Percentiles rank a stretch among this genome's conserved stretches.
phyloP scores from a whole-genome alignment of 2,888 invertebrate genomes.

The Brachyptera putata region DNA sequence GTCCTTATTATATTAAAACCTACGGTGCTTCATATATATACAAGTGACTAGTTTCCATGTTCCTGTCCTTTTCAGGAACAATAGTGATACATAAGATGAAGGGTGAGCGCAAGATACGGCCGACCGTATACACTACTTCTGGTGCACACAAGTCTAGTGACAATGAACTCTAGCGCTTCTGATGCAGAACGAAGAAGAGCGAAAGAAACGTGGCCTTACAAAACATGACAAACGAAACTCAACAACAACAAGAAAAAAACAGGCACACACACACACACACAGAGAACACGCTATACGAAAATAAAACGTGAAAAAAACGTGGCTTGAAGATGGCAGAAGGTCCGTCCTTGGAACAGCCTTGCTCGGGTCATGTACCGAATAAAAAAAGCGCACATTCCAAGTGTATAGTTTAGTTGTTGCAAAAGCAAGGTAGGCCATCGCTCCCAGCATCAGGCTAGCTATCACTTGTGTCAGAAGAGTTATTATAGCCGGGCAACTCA shows the following conservation, averaged over 20 bases:
- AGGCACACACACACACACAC: conserved; percentile 34
- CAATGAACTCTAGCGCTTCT: conserved; percentile 21
- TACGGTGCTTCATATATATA: too few species aligned
- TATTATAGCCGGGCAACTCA: neutral
- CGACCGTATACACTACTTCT: neutral
- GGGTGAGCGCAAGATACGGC: neutral
- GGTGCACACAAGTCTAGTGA: conserved; percentile 3
- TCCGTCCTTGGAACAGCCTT: conserved; percentile 50
- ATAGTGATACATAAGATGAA: neutral
- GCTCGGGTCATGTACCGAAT: conserved; percentile 38
- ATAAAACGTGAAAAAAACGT: conserved; percentile 16
- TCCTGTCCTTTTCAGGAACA: conserved; percentile 8
- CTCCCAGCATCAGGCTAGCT: too few species aligned
- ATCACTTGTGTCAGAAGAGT: too few species aligned
- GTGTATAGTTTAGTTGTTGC: conserved; percentile 1
- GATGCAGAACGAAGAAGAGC: conserved; percentile 19
- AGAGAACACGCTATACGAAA: conserved; percentile 16
- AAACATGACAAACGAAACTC: conserved; percentile 21
- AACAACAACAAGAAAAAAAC: neutral
- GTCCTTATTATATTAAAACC: too few species aligned
- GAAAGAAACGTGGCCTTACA: conserved; percentile 22
- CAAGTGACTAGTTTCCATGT: neutral
- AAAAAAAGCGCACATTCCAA: conserved; percentile 12
- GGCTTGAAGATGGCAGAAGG: conserved; percentile 30
- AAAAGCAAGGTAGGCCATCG: conserved; percentile 24